Base-by-base conservation (phyloP, 2,888 invertebrate species). In the Drosophila planitibia region DNA sequence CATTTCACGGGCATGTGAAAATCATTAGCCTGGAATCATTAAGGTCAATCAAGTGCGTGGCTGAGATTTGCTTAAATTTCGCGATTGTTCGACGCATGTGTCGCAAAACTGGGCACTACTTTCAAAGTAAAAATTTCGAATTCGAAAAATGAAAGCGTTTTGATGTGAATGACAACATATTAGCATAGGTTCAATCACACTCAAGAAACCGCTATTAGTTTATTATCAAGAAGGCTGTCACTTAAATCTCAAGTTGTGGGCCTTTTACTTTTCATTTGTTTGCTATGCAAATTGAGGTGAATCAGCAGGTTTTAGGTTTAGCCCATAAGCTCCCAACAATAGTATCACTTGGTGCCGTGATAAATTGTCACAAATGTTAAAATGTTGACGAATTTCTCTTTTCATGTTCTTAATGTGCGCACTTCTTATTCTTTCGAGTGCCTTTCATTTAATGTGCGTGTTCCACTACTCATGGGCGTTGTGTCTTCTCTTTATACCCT, bases 241-340 rank as follows among this genome's bases (percentile, higher is more conserved):
- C 41, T 49, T 35, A 35, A 28, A 28, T 33, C 64, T 39, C 22
- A 44, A 44, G 28, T 49, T 37, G 49, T 52, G 35, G 57, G 53
- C 85, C 88, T 83, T 68, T 89, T 89, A 81, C 85, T 84, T 86
- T 89, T 89, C 54, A 79, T 74, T 77, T 71, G 58, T 81, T 51
- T 39, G 44, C 72, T 61, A 89, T 81, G 89, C 84, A 83, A 89
- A 84, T 86, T 58, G 58, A 65, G 53, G 62, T 71, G 74, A 78
- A 47, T 71, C 60, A 59, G 72, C 61, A 41, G 51, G 68, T 69
- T 77, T 76, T 57, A 25, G 5, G 16, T 4, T 25, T 16, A 58
- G 54, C 41, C 54, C 44, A 22, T 39, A 64, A 63, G 39, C 51
- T 28, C 41, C 25, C 12, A 54, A 74, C 66, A 74, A 76, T 55